These are phyloP conservation scores for Heteractis magnifica DNA, from an alignment of 92 coral and sea anemone species.

Conservation along the genomic window DNA sequence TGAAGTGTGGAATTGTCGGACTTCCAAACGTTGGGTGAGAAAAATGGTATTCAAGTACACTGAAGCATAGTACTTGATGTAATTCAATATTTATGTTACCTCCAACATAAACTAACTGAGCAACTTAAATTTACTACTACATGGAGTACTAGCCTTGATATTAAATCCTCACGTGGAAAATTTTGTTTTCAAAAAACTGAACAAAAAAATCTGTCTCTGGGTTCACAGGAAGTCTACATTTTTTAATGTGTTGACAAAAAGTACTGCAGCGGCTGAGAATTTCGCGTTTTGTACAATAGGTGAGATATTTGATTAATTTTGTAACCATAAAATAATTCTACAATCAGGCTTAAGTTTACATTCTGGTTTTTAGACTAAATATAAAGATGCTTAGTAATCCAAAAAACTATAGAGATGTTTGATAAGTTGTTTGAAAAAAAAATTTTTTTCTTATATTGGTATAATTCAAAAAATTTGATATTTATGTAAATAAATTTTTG, in stretches of 20 bases:
- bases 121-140: neutral
- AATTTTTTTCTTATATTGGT: neutral
- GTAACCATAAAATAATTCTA: neutral
- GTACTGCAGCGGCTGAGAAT: constrained; percentile 88
- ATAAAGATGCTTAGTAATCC: neutral
- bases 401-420: no score
- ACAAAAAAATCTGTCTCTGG: neutral
- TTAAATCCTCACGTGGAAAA: constrained; percentile 45
- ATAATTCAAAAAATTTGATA: no score
- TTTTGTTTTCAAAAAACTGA: constrained; percentile 12
- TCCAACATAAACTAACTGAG: neutral
- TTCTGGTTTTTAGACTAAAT: neutral
- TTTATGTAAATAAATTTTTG: neutral
- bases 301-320: constrained; percentile 19
- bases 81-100: neutral
- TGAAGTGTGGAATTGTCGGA: constrained; percentile 96
- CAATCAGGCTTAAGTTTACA: no score
- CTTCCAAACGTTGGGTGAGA: constrained; percentile 97
- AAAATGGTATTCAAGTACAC: neutral
- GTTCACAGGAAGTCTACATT: constrained; percentile 88
- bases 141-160: constrained; percentile 3
- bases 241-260: constrained; percentile 95
- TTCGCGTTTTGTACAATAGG: constrained; percentile 99
- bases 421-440: no score
- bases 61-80: constrained; percentile 10